phyloP scores from a whole-genome alignment of 1,140 invertebrate species.

The Rhizoglyphus robini region DNA sequence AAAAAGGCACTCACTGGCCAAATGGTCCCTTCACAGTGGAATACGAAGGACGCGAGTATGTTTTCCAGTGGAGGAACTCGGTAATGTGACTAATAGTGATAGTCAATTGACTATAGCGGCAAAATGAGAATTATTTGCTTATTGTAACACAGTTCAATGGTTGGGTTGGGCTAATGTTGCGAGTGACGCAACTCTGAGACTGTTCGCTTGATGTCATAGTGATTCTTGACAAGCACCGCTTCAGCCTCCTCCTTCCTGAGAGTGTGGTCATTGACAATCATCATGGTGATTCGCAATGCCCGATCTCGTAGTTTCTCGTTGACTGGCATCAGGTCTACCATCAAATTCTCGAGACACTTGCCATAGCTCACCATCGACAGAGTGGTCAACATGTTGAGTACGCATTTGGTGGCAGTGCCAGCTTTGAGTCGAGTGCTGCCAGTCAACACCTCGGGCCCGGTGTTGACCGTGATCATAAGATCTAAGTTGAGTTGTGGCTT shows the following conservation, averaged over 20 bases:
- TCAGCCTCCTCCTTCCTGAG: not conserved
- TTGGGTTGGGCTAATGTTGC: too few relatives aligned
- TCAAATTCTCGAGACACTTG: constrained; percentile 15
- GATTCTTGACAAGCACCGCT: not conserved
- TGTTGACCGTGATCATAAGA: constrained; percentile 20
- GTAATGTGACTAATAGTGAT: too few relatives aligned
- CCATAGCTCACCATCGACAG: constrained; percentile 27
- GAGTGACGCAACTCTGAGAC: not conserved
- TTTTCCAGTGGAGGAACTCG: too few relatives aligned
- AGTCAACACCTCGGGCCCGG: constrained; percentile 29
- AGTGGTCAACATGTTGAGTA: constrained; percentile 30
- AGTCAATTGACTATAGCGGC: too few relatives aligned
- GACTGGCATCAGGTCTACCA: constrained; percentile 12
- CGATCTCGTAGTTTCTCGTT: constrained; percentile 12
- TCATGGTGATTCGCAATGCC: not conserved
- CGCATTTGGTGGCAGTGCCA: constrained; percentile 29
- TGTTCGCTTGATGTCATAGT: constrained; percentile 16
- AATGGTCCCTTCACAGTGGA: too few relatives aligned
- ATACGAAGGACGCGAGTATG: too few relatives aligned
- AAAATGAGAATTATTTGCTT: too few relatives aligned
- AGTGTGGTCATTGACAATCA: not conserved
- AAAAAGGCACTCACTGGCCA: too few relatives aligned
- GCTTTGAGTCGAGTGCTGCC: constrained; percentile 29
- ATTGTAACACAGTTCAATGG: too few relatives aligned
- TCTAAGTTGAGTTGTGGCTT: constrained; percentile 1